These are phyloP conservation scores for Lagorchestes hirsutus DNA, from an alignment of 2,797 vertebrate genomes.

Conservation along the genomic window DNA sequence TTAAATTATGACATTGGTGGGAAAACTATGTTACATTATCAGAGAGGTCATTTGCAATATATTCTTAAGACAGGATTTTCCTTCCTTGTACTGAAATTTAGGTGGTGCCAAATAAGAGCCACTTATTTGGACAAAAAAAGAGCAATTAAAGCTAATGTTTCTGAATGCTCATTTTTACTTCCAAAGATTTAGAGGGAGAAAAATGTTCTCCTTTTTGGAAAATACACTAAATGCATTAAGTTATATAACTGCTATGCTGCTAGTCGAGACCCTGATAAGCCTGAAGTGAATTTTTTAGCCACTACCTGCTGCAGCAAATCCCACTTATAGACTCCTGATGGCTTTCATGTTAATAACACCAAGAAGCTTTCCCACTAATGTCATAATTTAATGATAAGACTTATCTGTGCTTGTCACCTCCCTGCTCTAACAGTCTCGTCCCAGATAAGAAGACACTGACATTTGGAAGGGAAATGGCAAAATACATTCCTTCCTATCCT, in stretches of 20 bases:
- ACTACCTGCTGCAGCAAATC: not conserved
- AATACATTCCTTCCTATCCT: conserved; percentile 44
- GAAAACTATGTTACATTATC: not conserved
- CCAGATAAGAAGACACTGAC: conserved; percentile 49
- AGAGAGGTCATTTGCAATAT: not conserved
- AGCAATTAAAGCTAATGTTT: not conserved
- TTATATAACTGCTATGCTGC: not conserved
- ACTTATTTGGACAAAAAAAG: not conserved
- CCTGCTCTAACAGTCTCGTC: conserved; percentile 69
- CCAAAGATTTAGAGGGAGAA: conserved; percentile 18
- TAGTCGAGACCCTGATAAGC: not conserved
- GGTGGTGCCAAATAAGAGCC: not conserved
- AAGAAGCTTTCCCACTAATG: conserved; percentile 18
- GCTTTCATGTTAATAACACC: not conserved
- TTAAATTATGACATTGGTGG: conserved; percentile 46
- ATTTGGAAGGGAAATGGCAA: conserved; percentile 54
- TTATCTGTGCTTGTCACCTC: conserved; percentile 64
- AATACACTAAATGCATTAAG: not conserved
- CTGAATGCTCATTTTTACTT: not conserved
- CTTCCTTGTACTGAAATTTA: not conserved
- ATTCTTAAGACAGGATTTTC: not conserved
- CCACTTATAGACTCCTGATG: conserved; percentile 25
- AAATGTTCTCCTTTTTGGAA: not conserved
- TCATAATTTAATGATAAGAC: conserved; percentile 59
- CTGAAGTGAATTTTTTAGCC: conserved; percentile 19